Evolutionary conservation across 2,888 invertebrate species (phyloP), one percentile per base, ranked within the genome.

Genomic region (Dolichopus griseipennis): DNA sequence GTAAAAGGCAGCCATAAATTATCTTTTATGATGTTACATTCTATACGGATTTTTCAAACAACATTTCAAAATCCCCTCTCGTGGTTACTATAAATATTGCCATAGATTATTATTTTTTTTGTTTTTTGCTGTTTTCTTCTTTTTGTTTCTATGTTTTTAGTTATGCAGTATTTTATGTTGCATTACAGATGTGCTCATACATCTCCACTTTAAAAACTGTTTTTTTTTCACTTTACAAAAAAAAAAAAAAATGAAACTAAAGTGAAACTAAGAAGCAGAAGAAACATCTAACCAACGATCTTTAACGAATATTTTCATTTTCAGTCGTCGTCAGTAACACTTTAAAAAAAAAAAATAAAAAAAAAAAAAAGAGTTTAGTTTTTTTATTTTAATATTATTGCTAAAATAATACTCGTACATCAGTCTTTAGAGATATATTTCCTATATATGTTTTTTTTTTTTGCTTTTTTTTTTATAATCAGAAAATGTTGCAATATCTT

Each of bases 1-100:
- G 18, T 18, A 52, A 52, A 52, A 52, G 52, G 5, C 52, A 52
- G 15, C 18, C 15, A 52, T 52, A 52, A 52, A 52, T 52, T 52
- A 52, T 52, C 15, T 52, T 52, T 52, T 52, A 52, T 52, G 52
- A 52, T 52, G 52, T 52, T 52, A 52, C 52, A 52, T n/a, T 52
- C 18, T 52, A 52, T 52, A 52, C 52, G 52, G 18, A 52, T 52
- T 41, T 52, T 52, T 18, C 15, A 52, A 52, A 18, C 52, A 52
- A 52, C 6, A 12, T 52, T 52, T 52, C 15, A 15, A 52, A 52
- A 52, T 52, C 18, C 52, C 52, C 52, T 52, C 52, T n/a, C 18
- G 52, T 52, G 52, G 52, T 52, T 52, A 18, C 15, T 2, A 8
- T 37, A 12, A 37, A 37, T 37, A 37, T 37, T 37, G 12, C 37